Evolutionary conservation across 2,113 vertebrate genomes (phyloP), one percentile per base, ranked within the genome.

Genomic region (Oncorhynchus kisutch): DNA sequence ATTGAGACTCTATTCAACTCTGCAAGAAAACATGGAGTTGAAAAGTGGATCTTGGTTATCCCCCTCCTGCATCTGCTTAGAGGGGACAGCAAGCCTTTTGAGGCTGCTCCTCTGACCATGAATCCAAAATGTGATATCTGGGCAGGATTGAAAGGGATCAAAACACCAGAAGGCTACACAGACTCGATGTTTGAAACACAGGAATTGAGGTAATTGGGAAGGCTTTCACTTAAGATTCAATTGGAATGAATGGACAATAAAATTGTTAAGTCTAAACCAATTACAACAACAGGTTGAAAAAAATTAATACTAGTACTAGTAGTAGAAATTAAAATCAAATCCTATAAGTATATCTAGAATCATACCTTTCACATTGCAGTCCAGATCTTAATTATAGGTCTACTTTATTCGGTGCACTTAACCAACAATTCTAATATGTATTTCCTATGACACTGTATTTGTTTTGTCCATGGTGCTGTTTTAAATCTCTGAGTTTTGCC

Each of bases 131-230:
- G 0, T 0, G 74, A 90, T 4, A 65, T 0, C 0, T 95, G 92
- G 93, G 91, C 76, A 0, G 88, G 87, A 45, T 87, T 94, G 0
- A 89, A 88, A 80, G 75, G 0, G 1, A 6, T 3, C 31, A 75
- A 51, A 27, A 12, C 67, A 70, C 7, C 18, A 62, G 5, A 45
- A 4, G 9, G 12, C 49, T 3, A 20, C 48, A 16, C 51, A 67
- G 66, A 34, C 29, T 14, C 59, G 2, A 60, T 12, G 59, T 22
- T 14, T 60, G 59, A 1, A 60, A 7, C 59, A 12, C 5, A 45
- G 16, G 31, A 2, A 60, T n/a, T 39, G 4, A 8, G n/a, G 39
- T 39, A 39, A 39, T 20, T 60, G 1, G 8, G 3, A 8, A 60
- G 20, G 14, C 14, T 60, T 60, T 12, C 49, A 51, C 49, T 16